phyloP scores from a whole-genome alignment of 2,113 vertebrate genomes.

The Nematolebias whitei region DNA sequence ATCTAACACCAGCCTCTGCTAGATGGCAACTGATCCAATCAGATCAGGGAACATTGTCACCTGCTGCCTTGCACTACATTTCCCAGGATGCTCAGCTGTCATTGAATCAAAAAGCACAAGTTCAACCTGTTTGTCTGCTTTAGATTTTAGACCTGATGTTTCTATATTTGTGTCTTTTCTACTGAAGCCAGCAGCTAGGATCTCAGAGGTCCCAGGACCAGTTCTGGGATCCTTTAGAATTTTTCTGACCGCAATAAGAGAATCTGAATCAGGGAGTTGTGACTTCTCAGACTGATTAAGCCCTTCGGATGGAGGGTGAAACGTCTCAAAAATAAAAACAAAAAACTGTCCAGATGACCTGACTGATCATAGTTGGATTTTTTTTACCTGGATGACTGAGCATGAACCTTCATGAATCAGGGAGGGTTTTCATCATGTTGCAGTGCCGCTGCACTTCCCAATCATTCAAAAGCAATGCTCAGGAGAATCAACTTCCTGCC shows the following conservation, averaged over 20 bases:
- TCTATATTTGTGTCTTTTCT: constrained; percentile 28
- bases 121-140: constrained; percentile 9
- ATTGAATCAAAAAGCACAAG: constrained; percentile 57
- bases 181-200: constrained; percentile 43
- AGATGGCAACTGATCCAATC: constrained; percentile 51
- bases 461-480: no score
- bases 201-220: background rate
- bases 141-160: constrained; percentile 34
- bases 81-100: constrained; percentile 54
- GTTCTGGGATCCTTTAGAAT: background rate
- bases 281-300: no score
- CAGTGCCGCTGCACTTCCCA: constrained; percentile 43
- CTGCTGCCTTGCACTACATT: constrained; percentile 64
- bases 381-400: no score
- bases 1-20: constrained; percentile 6
- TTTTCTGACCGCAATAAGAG: constrained; percentile 27
- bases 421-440: constrained; percentile 13
- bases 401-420: no score
- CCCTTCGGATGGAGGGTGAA: no score
- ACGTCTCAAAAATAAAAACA: no score
- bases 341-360: no score
- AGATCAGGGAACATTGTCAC: constrained; percentile 50
- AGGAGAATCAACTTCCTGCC: no score
- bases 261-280: constrained; percentile 48
- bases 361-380: no score